Percentiles rank a stretch among this genome's conserved stretches.
These are phyloP conservation scores for Lophius piscatorius DNA, from an alignment of 2,113 vertebrate genomes.

Conservation along the genomic window DNA sequence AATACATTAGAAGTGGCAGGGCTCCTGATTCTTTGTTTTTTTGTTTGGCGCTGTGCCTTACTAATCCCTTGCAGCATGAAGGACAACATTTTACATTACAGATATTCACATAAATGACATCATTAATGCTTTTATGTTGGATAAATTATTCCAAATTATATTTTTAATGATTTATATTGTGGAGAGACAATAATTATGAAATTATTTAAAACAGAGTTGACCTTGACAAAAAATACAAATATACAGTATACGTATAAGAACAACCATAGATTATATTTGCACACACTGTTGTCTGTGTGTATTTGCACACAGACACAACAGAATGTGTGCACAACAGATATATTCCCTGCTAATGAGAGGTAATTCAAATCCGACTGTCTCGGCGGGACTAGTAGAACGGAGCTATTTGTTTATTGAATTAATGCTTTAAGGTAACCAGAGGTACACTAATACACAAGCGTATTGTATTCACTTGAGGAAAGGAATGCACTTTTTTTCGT, in stretches of 20 bases:
- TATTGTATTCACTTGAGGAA: no score
- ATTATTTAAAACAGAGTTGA: constrained; percentile 56
- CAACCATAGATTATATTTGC: not conserved
- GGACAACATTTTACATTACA: constrained; percentile 70
- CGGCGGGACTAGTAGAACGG: constrained; percentile 18
- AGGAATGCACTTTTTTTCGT: no score
- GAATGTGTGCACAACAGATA: not conserved
- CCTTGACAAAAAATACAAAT: constrained; percentile 46
- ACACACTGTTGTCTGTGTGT: no score
- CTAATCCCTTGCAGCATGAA: constrained; percentile 70
- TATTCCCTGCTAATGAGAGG: constrained; percentile 52
- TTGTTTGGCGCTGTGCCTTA: constrained; percentile 73
- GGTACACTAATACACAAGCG: constrained; percentile 26
- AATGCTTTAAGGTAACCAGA: constrained; percentile 44
- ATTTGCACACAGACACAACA: not conserved
- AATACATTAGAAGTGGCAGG: constrained; percentile 78
- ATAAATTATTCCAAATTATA: constrained; percentile 39
- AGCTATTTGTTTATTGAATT: constrained; percentile 55
- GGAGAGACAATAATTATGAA: no score
- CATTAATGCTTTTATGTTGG: constrained; percentile 59
- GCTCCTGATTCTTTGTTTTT: constrained; percentile 26
- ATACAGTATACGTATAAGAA: not conserved
- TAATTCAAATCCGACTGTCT: constrained; percentile 40
- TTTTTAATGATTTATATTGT: constrained; percentile 22
- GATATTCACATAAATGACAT: constrained; percentile 62